A percentile compares a stretch with the other conserved stretches of the same genome.
Conservation (phyloP, 2,888 invertebrate species). For the Amphipoea lucens region DNA sequence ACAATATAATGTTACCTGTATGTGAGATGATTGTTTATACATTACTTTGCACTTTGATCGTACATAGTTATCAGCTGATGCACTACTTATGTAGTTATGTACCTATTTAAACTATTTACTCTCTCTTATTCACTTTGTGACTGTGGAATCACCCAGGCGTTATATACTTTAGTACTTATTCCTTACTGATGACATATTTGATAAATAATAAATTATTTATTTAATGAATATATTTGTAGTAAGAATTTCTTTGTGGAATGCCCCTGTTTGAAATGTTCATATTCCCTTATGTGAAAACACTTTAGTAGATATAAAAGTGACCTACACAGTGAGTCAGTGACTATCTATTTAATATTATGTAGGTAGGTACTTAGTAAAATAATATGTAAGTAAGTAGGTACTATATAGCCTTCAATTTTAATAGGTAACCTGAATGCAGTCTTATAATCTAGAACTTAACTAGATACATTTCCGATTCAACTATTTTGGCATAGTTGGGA, state of each 20-base stretch:
- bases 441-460: not conserved
- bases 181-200: not conserved
- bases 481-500: too few species aligned
- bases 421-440: not conserved
- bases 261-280: not conserved
- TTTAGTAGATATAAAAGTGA: not conserved
- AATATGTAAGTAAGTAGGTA: not conserved
- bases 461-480: not conserved
- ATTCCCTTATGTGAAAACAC: not conserved
- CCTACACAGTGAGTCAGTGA: too few species aligned
- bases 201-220: not conserved
- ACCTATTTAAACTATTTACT: not conserved
- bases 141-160: conserved; percentile 7
- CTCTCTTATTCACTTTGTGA: not conserved
- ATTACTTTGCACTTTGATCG: conserved; percentile 3
- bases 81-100: not conserved
- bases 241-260: conserved; percentile 4
- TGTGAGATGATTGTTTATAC: not conserved
- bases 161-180: too few species aligned
- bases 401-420: not conserved
- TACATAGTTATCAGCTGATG: conserved; percentile 8
- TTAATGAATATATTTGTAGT: conserved; percentile 4
- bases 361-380: not conserved
- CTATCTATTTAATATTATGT: not conserved
- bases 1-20: not conserved